A percentile compares a stretch with the other conserved stretches of the same genome.
These are phyloP conservation scores for Agrypnus murinus DNA, from an alignment of 2,888 invertebrate genomes.

Conservation along the genomic window DNA sequence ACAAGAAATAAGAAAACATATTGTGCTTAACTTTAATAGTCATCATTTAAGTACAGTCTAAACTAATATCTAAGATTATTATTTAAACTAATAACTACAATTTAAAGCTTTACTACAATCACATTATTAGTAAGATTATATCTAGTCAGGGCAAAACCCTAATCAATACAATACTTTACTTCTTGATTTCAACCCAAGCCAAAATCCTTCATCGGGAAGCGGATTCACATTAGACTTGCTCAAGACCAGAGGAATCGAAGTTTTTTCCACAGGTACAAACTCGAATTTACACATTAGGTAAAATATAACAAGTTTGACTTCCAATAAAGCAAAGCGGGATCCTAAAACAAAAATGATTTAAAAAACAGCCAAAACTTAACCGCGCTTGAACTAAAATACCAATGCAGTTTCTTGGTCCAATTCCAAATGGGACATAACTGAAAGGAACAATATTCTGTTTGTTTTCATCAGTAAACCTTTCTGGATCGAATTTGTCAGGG, in stretches of 20 bases:
- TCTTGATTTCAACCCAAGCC: constrained; percentile 35
- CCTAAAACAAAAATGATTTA: constrained; percentile 15
- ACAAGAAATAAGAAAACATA: too few relatives aligned
- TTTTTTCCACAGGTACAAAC: constrained; percentile 9
- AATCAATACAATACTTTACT: too few relatives aligned
- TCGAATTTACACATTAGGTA: constrained; percentile 1
- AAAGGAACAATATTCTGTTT: neutral
- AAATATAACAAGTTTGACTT: constrained; percentile 7
- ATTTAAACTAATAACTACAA: too few relatives aligned
- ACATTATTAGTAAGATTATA: too few relatives aligned
- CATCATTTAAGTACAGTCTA: too few relatives aligned
- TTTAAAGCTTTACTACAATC: too few relatives aligned
- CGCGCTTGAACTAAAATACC: neutral
- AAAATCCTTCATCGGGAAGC: constrained; percentile 18
- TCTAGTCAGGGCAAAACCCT: too few relatives aligned
- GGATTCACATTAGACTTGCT: constrained; percentile 12
- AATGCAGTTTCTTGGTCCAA: constrained; percentile 19
- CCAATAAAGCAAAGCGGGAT: constrained; percentile 4
- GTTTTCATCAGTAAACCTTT: constrained; percentile 65
- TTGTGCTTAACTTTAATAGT: too few relatives aligned
- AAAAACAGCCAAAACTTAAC: too few relatives aligned
- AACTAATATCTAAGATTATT: too few relatives aligned
- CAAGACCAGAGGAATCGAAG: constrained; percentile 8
- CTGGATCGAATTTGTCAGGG: constrained; percentile 73
- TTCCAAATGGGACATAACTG: constrained; percentile 11